Evolutionary conservation across 2,888 invertebrate genomes (phyloP).

Genomic region (Drosophila melanosoma): DNA sequence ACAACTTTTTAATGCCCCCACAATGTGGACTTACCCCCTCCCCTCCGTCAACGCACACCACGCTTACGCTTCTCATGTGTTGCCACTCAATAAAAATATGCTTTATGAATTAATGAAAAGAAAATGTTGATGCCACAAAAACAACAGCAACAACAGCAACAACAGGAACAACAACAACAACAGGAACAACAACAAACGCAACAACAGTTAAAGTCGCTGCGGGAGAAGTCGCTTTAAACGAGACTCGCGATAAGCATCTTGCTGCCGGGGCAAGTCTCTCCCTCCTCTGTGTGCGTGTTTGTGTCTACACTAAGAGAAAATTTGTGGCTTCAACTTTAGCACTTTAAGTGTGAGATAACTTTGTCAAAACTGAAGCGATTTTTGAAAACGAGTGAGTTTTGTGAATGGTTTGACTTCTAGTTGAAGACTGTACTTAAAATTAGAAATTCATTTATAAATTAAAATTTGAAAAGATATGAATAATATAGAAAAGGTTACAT

Average conservation of each 20-base stretch:
- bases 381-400: background rate
- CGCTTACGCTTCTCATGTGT: constrained; percentile 56
- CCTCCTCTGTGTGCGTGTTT: background rate
- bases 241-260: constrained; percentile 58
- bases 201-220: constrained; percentile 42
- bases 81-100: constrained; percentile 79
- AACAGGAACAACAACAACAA: constrained; percentile 45
- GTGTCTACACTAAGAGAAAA: constrained; percentile 18
- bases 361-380: background rate
- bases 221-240: constrained; percentile 23
- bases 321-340: background rate
- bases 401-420: background rate
- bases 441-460: background rate
- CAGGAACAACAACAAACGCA: constrained; percentile 21
- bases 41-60: constrained; percentile 12
- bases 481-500: too few species aligned
- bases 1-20: constrained; percentile 65
- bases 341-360: background rate
- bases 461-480: too few species aligned
- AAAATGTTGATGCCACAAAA: constrained; percentile 72
- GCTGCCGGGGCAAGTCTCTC: constrained; percentile 33
- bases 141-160: constrained; percentile 29
- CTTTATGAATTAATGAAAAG: constrained; percentile 80
- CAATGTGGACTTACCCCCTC: constrained; percentile 27
- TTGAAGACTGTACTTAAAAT: background rate